These are phyloP conservation scores for Ochropleura leucogaster DNA, from an alignment of 2,888 invertebrate species.

Conservation along the genomic window DNA sequence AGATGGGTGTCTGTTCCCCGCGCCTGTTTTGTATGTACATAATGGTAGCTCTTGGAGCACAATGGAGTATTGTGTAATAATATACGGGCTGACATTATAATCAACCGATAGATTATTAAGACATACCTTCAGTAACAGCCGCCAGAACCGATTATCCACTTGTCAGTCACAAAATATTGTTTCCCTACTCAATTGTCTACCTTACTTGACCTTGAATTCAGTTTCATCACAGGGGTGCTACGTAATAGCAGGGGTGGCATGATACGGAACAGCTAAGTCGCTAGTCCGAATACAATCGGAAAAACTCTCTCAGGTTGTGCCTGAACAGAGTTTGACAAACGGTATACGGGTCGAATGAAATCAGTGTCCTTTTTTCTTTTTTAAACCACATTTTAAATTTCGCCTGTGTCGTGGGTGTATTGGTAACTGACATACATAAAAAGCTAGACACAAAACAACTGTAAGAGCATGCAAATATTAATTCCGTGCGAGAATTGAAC, in stretches of 20 bases:
- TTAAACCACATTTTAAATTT: no score
- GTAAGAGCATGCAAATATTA: no score
- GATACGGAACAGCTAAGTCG: neutral
- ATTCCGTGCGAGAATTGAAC: no score
- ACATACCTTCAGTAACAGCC: neutral
- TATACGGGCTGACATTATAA: neutral
- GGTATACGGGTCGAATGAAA: no score
- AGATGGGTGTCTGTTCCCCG: neutral
- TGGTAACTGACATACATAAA: no score
- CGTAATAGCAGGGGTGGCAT: neutral
- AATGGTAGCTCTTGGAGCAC: neutral
- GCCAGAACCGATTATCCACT: conserved; percentile 27
- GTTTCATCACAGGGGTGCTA: neutral
- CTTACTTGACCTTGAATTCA: conserved; percentile 24
- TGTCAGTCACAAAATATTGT: conserved; percentile 22
- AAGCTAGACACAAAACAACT: no score
- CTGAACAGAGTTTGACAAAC: no score
- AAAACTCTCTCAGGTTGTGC: neutral
- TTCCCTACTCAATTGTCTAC: conserved; percentile 18
- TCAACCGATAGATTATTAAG: conserved; percentile 9
- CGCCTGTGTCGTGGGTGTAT: no score
- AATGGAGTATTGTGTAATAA: neutral
- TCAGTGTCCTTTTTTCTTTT: no score
- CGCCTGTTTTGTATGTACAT: neutral
- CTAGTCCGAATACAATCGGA: neutral